A percentile compares a stretch with the other conserved stretches of the same genome.
Conservation (phyloP, 2,113 vertebrate species). For the Macaca mulatta region DNA sequence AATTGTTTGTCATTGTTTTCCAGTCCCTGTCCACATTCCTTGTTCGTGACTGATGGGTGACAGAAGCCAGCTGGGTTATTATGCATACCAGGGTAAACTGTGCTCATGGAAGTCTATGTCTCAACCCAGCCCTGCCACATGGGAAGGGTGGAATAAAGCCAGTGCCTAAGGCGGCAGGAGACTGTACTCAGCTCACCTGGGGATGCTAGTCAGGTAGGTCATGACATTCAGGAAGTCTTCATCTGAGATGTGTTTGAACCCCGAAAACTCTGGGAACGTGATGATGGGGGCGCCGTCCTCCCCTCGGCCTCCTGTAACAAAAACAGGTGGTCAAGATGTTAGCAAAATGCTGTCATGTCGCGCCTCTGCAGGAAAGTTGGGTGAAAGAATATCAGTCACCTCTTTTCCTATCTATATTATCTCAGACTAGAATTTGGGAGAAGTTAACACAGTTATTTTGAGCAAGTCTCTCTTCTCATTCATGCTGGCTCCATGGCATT, state of each 20-base stretch:
- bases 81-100: too few species aligned
- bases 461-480: neutral
- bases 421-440: neutral
- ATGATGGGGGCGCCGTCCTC: slow-evolving; percentile 95
- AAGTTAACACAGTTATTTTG: neutral
- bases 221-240: slow-evolving; percentile 96
- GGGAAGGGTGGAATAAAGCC: neutral
- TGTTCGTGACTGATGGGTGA: neutral
- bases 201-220: slow-evolving; percentile 96
- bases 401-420: neutral
- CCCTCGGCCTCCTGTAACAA: slow-evolving; percentile 91
- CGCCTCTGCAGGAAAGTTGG: neutral
- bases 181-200: slow-evolving; percentile 86
- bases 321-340: slow-evolving; percentile 21
- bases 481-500: neutral
- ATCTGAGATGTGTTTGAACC: slow-evolving; percentile 93
- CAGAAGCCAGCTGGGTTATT: neutral
- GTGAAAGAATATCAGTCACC: neutral
- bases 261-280: slow-evolving; percentile 93
- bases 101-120: neutral
- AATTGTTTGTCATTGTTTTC: neutral
- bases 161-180: neutral
- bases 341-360: neutral
- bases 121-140: neutral
- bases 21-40: neutral